A percentile compares a stretch with the other conserved stretches of the same genome.
Conservation (phyloP, 2,888 invertebrate species). For the Xylophagus ater region DNA sequence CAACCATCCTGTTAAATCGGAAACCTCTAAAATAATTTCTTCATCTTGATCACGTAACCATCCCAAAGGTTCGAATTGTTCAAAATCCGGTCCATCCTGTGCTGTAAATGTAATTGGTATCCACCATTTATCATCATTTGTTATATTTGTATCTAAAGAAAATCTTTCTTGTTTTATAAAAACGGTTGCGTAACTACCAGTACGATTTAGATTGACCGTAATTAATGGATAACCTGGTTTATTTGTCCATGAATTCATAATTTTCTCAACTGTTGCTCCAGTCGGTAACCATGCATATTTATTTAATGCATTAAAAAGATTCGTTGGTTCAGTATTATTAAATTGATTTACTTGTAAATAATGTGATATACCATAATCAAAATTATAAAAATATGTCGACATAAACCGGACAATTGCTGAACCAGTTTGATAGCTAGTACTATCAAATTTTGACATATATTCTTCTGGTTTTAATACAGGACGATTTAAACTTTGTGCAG, state of each 20-base stretch:
- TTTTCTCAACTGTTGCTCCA: conserved; percentile 2
- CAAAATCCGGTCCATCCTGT: conserved; percentile 2
- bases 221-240: conserved; percentile 9
- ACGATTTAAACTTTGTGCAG: not conserved
- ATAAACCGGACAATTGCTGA: conserved; percentile 11
- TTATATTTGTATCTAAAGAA: not conserved
- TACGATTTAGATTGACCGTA: not conserved
- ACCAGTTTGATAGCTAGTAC: conserved; percentile 6
- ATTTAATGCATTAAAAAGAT: conserved; percentile 6
- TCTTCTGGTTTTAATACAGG: conserved; percentile 6
- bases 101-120: conserved; percentile 8
- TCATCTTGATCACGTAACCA: conserved; percentile 5
- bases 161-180: conserved; percentile 7
- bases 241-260: conserved; percentile 9
- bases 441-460: conserved; percentile 6
- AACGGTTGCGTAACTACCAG: not conserved
- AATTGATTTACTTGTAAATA: conserved; percentile 7
- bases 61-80: not conserved
- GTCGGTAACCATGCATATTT: not conserved
- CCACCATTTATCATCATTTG: conserved; percentile 8
- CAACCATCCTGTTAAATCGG: conserved; percentile 5
- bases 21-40: not conserved
- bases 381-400: conserved; percentile 4
- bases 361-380: conserved; percentile 4
- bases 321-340: not conserved